phyloP scores from a whole-genome alignment of 2,888 invertebrate genomes.

The Meta bourneti region DNA sequence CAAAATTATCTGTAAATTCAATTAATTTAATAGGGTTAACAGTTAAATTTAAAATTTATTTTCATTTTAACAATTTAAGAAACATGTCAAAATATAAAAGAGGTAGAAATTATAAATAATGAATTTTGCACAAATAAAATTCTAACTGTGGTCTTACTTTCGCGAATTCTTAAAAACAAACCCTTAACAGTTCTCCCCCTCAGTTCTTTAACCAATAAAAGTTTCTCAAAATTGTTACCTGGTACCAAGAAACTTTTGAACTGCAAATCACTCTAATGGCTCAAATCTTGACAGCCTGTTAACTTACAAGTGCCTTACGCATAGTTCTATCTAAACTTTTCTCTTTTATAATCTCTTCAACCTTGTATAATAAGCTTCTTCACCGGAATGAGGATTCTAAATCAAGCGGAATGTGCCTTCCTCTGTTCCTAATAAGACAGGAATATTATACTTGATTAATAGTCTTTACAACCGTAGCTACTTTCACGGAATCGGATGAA shows the following conservation, averaged over 20 bases:
- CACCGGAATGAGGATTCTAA: constrained; percentile 31
- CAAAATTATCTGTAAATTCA: too few relatives aligned
- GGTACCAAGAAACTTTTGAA: constrained; percentile 9
- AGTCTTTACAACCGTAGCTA: neutral
- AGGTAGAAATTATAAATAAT: too few relatives aligned
- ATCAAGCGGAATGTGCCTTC: constrained; percentile 40
- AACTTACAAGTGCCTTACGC: neutral
- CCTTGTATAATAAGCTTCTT: constrained; percentile 26
- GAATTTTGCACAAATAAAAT: too few relatives aligned
- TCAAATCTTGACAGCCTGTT: neutral
- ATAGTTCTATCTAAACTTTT: constrained; percentile 5
- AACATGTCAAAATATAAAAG: too few relatives aligned
- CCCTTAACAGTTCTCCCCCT: too few relatives aligned
- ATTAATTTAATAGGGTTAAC: too few relatives aligned
- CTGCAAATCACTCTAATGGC: neutral
- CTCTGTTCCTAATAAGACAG: constrained; percentile 14
- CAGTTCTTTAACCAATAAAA: neutral
- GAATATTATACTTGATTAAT: constrained; percentile 36
- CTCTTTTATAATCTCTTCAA: constrained; percentile 7
- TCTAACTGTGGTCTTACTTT: too few relatives aligned
- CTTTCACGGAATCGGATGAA: neutral
- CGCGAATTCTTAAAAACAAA: too few relatives aligned
- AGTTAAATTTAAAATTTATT: too few relatives aligned
- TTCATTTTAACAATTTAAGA: too few relatives aligned
- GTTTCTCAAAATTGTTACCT: neutral